A percentile compares a stretch with the other conserved stretches of the same genome.
Conservation (phyloP, 2,797 vertebrate species). For the Morus bassanus region DNA sequence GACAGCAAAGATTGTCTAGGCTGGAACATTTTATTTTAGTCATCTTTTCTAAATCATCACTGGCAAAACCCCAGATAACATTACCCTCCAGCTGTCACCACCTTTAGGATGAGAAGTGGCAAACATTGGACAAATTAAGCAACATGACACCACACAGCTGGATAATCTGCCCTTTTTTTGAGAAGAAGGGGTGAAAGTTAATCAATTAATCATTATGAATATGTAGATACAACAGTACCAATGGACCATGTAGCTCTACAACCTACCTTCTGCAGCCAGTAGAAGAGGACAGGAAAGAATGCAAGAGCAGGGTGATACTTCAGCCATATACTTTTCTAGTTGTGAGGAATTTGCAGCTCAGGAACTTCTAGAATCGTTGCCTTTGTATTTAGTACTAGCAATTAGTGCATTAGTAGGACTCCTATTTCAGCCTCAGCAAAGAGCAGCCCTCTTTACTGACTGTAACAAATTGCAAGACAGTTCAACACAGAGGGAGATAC, state of each 20-base stretch:
- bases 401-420: neutral
- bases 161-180: neutral
- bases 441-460: neutral
- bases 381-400: neutral
- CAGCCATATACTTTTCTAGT: neutral
- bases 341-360: neutral
- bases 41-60: neutral
- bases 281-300: neutral
- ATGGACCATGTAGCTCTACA: neutral
- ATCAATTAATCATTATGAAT: neutral
- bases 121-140: neutral
- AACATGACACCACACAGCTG: neutral
- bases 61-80: neutral
- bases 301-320: neutral
- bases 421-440: neutral
- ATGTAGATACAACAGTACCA: neutral
- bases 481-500: neutral
- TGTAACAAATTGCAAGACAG: neutral
- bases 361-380: neutral
- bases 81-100: neutral
- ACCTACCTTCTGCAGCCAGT: neutral
- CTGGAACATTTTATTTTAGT: neutral
- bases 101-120: neutral
- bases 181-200: neutral
- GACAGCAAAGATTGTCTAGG: neutral